phyloP scores from a whole-genome alignment of 92 coral and sea anemone genomes.

The Epizoanthus stellaris region DNA sequence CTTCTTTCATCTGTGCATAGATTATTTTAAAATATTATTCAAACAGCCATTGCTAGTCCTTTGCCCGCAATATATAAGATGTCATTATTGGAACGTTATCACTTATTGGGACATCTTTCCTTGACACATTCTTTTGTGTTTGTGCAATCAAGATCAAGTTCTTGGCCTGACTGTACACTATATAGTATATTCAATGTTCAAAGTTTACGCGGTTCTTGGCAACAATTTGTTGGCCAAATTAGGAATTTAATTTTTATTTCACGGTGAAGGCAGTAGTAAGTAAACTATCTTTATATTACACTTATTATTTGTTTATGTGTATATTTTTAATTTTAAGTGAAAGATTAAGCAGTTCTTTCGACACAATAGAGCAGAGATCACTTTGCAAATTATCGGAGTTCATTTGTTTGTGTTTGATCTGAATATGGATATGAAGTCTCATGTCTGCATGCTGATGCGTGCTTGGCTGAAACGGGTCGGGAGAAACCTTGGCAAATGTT shows the following conservation, averaged over 20 bases:
- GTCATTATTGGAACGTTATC: not conserved
- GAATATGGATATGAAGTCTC: not conserved
- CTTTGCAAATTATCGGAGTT: not conserved
- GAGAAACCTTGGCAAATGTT: not conserved
- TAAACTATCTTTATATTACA: too few relatives aligned
- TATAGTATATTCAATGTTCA: not conserved
- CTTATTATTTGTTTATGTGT: not conserved
- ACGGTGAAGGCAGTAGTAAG: too few relatives aligned
- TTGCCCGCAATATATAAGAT: not conserved
- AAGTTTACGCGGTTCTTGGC: not conserved
- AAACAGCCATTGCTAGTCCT: not conserved
- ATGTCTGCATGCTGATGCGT: too few relatives aligned
- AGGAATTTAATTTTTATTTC: too few relatives aligned
- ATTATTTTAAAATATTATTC: not conserved
- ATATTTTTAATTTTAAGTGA: not conserved
- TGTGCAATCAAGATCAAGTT: not conserved
- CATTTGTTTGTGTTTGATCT: not conserved
- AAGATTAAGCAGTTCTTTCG: not conserved
- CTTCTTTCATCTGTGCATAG: not conserved
- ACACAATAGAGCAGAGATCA: not conserved
- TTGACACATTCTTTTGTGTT: not conserved
- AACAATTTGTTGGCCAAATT: too few relatives aligned
- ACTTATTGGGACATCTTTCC: not conserved
- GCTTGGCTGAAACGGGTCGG: not conserved
- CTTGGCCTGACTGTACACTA: not conserved